Evolutionary conservation across 2,888 invertebrate species (phyloP).

Genomic region (Notodonta ziczac): DNA sequence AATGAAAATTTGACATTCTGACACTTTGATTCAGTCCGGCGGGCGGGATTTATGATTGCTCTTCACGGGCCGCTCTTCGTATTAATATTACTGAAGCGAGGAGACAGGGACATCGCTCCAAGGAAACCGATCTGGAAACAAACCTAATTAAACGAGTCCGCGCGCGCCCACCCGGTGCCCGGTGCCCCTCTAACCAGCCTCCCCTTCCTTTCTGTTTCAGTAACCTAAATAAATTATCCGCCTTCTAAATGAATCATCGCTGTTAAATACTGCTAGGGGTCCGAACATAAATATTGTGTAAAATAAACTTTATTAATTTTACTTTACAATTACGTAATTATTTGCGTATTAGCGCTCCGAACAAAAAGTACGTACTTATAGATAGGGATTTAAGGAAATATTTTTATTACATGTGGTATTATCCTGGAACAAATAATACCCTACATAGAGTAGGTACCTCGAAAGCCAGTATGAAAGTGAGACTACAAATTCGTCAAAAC

Average conservation of each 20-base stretch:
- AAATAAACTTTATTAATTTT: conserved; percentile 1
- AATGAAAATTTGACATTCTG: conserved; percentile 46
- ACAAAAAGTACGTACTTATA: not conserved
- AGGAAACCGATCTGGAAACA: conserved; percentile 51
- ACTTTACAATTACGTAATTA: not conserved
- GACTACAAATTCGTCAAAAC: no score
- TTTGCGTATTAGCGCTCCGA: not conserved
- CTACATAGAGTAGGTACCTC: no score
- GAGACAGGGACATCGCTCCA: conserved; percentile 34
- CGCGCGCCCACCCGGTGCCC: conserved; percentile 17
- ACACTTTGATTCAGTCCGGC: conserved; percentile 50
- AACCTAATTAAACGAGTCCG: conserved; percentile 53
- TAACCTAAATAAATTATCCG: conserved; percentile 52
- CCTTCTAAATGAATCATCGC: conserved; percentile 50
- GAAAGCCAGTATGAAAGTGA: no score
- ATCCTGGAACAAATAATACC: no score
- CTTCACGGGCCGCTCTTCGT: conserved; percentile 42
- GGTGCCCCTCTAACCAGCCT: conserved; percentile 34
- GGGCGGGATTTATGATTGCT: conserved; percentile 56
- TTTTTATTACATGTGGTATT: no score
- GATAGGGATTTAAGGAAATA: no score
- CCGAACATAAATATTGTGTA: conserved; percentile 17
- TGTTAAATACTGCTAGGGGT: conserved; percentile 38
- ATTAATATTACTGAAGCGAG: conserved; percentile 48
- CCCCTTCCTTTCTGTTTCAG: conserved; percentile 43